These are phyloP conservation scores for Nannospalax galili DNA, from an alignment of 2,113 vertebrate species.

Conservation along the genomic window DNA sequence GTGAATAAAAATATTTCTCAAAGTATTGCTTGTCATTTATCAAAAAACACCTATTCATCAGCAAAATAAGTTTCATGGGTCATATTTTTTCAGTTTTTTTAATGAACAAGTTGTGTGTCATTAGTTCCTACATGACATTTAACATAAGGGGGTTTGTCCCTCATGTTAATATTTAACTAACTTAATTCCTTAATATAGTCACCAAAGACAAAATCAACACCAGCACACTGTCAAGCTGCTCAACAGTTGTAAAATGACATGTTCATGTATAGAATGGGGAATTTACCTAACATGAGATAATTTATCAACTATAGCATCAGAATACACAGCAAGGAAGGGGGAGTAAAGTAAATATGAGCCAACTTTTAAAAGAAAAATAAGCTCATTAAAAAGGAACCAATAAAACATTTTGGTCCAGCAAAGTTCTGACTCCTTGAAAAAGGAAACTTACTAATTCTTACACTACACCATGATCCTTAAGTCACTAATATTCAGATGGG, in stretches of 20 bases:
- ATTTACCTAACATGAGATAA: constrained; percentile 44
- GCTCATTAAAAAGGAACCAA: constrained; percentile 46
- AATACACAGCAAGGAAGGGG: constrained; percentile 22
- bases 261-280: neutral
- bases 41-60: neutral
- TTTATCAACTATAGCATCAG: constrained; percentile 54
- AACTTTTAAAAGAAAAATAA: neutral
- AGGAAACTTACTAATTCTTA: constrained; percentile 35
- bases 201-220: constrained; percentile 63
- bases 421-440: constrained; percentile 47
- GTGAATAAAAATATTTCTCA: neutral
- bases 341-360: constrained; percentile 44
- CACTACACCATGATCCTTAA: constrained; percentile 25
- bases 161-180: constrained; percentile 57
- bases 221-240: constrained; percentile 38
- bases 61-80: neutral
- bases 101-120: constrained; percentile 21
- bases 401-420: constrained; percentile 52
- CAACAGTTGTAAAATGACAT: constrained; percentile 27
- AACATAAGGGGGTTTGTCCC: constrained; percentile 30
- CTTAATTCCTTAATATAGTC: constrained; percentile 32
- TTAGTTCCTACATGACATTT: neutral
- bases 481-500: neutral
- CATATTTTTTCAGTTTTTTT: neutral
- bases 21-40: neutral